Base-by-base conservation (phyloP, 2,797 vertebrate genomes). In the Lepilemur septentrionalis region DNA sequence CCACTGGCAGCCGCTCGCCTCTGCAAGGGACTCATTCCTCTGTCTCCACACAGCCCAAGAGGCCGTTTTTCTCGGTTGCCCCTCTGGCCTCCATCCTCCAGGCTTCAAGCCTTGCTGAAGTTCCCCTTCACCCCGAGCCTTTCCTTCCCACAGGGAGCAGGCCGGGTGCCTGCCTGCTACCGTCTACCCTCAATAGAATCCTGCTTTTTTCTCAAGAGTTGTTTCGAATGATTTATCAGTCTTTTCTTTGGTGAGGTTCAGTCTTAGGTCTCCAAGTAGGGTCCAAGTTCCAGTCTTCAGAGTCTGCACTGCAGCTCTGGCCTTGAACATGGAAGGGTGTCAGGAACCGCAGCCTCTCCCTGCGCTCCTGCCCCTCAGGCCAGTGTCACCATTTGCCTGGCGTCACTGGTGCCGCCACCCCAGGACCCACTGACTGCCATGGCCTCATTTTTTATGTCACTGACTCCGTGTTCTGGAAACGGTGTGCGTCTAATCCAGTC, bases 371-470 rank as follows among this genome's bases (percentile, higher is more conserved):
- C 59, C 72, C 50, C 32, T 41, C 43, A 3, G 81, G 69, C 43
- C 61, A 28, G 50, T 1, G 15, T 4, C 18, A 0, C n/a, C 2
- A 1, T 14, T 13, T 12, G 69, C 52, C 76, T 67, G 23, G 43
- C 50, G 30, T 50, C 38, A 1, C 4, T 0, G 14, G 17, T 2
- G 41, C 41, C 61, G 8, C 12, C 32, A 9, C 23, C 28, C 67
- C 59, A 52, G 50, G 52, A 48, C 48, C n/a, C 11, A 14, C 15
- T 7, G 18, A 28, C 69, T 35, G 18, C 38, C 46, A 3, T 18
- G 13, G 82, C 25, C 0, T n/a, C 20, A 0, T 35, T 69, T 80
- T 80, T 59, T 32, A 0, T 28, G 2, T 2, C 30, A 28, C 59
- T 1, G 18, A 43, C 3, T 84, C 57, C 0, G 3, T 13, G 50